Percentiles rank a stretch among this genome's conserved stretches.
phyloP scores from a whole-genome alignment of 2,113 vertebrate species.

The Petrocephalus zakoni region DNA sequence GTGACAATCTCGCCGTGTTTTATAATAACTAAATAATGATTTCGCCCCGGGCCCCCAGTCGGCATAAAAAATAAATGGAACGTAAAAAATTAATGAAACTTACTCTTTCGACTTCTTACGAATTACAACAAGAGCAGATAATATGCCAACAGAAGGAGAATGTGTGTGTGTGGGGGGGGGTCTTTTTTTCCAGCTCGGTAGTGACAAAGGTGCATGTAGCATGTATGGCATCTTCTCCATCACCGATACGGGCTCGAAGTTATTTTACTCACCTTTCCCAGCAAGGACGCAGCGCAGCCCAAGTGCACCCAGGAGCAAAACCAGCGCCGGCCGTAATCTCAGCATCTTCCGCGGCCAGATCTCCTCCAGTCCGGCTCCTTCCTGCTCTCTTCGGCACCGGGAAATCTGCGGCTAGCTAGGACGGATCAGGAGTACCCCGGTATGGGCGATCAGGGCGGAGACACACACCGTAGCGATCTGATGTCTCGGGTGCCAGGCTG shows the following conservation, averaged over 20 bases:
- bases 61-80: neutral
- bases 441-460: neutral
- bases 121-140: neutral
- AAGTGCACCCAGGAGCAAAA: slow-evolving; percentile 32
- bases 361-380: slow-evolving; percentile 33
- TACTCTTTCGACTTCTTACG: neutral
- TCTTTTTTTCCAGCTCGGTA: neutral
- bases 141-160: neutral
- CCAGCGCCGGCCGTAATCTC: slow-evolving; percentile 18
- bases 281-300: slow-evolving; percentile 44
- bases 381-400: slow-evolving; percentile 24
- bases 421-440: neutral
- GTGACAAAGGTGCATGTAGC: neutral
- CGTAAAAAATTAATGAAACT: neutral
- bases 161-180: neutral
- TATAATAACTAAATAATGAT: neutral
- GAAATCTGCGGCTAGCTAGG: neutral
- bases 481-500: slow-evolving; percentile 2
- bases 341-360: slow-evolving; percentile 25
- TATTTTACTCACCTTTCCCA: slow-evolving; percentile 28
- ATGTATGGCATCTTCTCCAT: neutral
- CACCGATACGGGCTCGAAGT: neutral
- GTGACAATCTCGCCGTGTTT: neutral
- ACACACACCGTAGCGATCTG: neutral
- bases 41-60: neutral